Percentiles rank a stretch among this genome's conserved stretches.
phyloP scores from a whole-genome alignment of 2,888 invertebrate genomes.

The Liopterus haemorrhoidalis region DNA sequence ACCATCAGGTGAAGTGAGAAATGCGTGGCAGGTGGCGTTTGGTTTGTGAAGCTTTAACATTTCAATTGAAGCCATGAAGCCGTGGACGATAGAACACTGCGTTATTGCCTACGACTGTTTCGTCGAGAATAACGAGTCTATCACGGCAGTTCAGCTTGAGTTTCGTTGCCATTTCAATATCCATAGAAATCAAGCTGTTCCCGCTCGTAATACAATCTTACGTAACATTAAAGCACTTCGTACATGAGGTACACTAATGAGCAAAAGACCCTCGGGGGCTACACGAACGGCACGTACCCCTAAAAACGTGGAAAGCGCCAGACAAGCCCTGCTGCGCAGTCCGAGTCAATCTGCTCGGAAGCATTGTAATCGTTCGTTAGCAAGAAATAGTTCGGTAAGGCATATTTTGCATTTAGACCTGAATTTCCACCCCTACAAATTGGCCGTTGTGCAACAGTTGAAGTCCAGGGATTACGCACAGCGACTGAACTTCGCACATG shows the following conservation, averaged over 20 bases:
- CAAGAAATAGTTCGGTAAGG: slow-evolving; percentile 27
- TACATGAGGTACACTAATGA: slow-evolving; percentile 7
- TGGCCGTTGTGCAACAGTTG: slow-evolving; percentile 14
- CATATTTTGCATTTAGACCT: slow-evolving; percentile 35
- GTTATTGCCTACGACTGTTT: slow-evolving; percentile 24
- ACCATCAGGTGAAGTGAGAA: too few relatives aligned
- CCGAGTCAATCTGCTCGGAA: slow-evolving; percentile 15
- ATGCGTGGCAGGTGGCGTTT: too few relatives aligned
- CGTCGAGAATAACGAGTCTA: slow-evolving; percentile 21
- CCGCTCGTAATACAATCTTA: slow-evolving; percentile 18
- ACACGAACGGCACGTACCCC: slow-evolving; percentile 15
- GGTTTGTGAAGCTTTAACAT: too few relatives aligned
- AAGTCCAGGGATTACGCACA: slow-evolving; percentile 14
- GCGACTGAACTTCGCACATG: slow-evolving; percentile 11
- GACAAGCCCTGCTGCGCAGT: too few relatives aligned
- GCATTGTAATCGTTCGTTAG: slow-evolving; percentile 12
- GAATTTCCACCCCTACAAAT: slow-evolving; percentile 21
- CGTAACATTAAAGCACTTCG: slow-evolving; percentile 16
- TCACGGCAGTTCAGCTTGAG: slow-evolving; percentile 19
- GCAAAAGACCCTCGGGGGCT: slow-evolving; percentile 10
- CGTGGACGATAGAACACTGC: slow-evolving; percentile 24
- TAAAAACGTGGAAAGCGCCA: slow-evolving; percentile 16
- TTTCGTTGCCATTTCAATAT: slow-evolving; percentile 25
- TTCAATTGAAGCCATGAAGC: too few relatives aligned
- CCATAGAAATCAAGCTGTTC: slow-evolving; percentile 18